Percentiles rank a stretch among this genome's conserved stretches.
Evolutionary conservation across 2,797 vertebrate species (phyloP).

Genomic region (Limosa lapponica): DNA sequence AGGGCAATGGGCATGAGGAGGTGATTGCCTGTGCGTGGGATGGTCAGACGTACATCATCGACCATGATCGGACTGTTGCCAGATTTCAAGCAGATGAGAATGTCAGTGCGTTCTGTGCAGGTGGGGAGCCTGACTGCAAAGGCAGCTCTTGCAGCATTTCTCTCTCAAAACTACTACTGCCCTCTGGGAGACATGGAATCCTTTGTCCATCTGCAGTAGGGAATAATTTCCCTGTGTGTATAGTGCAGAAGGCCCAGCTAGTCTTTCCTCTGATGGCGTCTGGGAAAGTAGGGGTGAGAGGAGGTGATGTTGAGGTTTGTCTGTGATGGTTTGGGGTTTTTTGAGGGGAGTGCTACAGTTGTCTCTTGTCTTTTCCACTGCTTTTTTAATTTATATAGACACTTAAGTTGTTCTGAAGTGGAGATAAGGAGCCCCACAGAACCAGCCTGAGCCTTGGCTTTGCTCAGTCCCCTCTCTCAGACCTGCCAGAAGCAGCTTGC

Average conservation of each 20-base stretch:
- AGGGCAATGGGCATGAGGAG: conserved; percentile 95
- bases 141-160: background rate
- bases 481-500: background rate
- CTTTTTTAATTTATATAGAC: background rate
- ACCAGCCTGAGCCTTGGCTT: background rate
- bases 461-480: background rate
- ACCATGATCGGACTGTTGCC: conserved; percentile 92
- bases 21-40: conserved; percentile 98
- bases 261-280: background rate
- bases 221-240: background rate
- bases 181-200: background rate
- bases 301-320: background rate
- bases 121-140: conserved; percentile 71
- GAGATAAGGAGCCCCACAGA: background rate
- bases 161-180: background rate
- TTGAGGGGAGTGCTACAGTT: background rate
- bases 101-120: conserved; percentile 97
- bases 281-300: background rate
- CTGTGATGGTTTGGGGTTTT: background rate
- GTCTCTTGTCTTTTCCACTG: background rate
- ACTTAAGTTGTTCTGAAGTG: background rate
- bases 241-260: background rate
- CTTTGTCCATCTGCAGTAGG: background rate
- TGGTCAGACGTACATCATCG: conserved; percentile 97
- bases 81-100: conserved; percentile 98